phyloP scores from a whole-genome alignment of 1,140 invertebrate genomes.

The Gryon sp. region DNA sequence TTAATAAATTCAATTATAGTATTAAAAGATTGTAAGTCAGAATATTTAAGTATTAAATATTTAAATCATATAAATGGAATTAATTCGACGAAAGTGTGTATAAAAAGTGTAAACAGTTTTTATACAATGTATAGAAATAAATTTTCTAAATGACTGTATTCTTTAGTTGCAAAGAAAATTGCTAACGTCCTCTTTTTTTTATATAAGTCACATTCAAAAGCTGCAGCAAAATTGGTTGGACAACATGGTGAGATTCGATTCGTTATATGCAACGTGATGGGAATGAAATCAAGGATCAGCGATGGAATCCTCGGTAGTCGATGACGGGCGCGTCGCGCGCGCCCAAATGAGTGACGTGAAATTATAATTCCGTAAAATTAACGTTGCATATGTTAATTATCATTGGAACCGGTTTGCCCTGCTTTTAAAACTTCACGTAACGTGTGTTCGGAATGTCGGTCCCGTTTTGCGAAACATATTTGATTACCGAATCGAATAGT shows the following conservation, averaged over 20 bases:
- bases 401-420: slow-evolving; percentile 68
- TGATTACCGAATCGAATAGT: slow-evolving; percentile 33
- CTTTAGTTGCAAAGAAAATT: no score
- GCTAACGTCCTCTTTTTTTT: no score
- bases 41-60: no score
- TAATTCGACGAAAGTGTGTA: no score
- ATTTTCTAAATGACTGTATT: no score
- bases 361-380: slow-evolving; percentile 78
- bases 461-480: slow-evolving; percentile 46
- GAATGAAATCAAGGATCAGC: slow-evolving; percentile 42
- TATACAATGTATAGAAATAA: no score
- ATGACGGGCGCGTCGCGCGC: slow-evolving; percentile 57
- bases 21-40: no score
- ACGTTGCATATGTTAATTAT: slow-evolving; percentile 76
- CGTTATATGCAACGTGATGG: slow-evolving; percentile 32
- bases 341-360: slow-evolving; percentile 65
- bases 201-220: background rate
- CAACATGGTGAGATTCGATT: slow-evolving; percentile 50
- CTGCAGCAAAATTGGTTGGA: slow-evolving; percentile 26
- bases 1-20: no score
- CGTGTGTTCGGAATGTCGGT: slow-evolving; percentile 28
- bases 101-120: no score
- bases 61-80: no score
- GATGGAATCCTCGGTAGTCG: slow-evolving; percentile 46
- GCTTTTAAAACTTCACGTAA: slow-evolving; percentile 34